These are phyloP conservation scores for Nomada fucata DNA, from an alignment of 2,888 invertebrate species.

Conservation along the genomic window DNA sequence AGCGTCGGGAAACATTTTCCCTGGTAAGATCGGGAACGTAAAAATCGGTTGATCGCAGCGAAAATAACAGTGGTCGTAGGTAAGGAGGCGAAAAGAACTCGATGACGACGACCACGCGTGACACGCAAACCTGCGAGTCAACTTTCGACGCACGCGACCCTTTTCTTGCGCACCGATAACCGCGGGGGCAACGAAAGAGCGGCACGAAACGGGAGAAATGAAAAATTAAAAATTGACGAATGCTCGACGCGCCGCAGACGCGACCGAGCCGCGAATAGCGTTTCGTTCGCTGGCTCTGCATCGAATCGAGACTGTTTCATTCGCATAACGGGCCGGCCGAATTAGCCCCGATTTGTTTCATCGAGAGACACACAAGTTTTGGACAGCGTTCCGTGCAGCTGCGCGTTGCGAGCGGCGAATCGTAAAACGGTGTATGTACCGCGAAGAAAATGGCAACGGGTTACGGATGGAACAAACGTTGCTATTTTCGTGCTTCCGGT, in stretches of 20 bases:
- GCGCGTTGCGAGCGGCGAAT: constrained; percentile 22
- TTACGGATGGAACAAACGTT: constrained; percentile 44
- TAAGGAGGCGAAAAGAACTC: neutral
- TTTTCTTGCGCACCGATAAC: constrained; percentile 26
- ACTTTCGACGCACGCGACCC: constrained; percentile 31
- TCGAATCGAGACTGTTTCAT: neutral
- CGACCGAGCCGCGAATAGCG: too few species aligned
- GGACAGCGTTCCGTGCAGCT: constrained; percentile 10
- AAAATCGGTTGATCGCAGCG: neutral
- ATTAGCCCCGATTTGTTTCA: constrained; percentile 31
- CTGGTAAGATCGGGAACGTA: neutral
- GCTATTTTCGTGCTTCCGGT: constrained; percentile 44
- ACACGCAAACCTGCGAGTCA: constrained; percentile 27
- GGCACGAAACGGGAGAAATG: constrained; percentile 17
- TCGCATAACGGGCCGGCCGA: neutral
- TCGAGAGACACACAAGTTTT: constrained; percentile 4
- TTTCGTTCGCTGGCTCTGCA: neutral
- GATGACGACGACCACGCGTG: constrained; percentile 15
- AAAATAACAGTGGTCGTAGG: constrained; percentile 31
- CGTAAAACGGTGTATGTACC: constrained; percentile 3
- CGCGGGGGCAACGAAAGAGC: constrained; percentile 6
- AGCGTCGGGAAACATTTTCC: neutral
- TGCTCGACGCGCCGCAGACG: too few species aligned
- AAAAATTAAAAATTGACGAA: constrained; percentile 52
- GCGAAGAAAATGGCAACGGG: constrained; percentile 47